A percentile compares a stretch with the other conserved stretches of the same genome.
Evolutionary conservation across 1,140 invertebrate genomes (phyloP).

Genomic region (Glossosoma conforme): DNA sequence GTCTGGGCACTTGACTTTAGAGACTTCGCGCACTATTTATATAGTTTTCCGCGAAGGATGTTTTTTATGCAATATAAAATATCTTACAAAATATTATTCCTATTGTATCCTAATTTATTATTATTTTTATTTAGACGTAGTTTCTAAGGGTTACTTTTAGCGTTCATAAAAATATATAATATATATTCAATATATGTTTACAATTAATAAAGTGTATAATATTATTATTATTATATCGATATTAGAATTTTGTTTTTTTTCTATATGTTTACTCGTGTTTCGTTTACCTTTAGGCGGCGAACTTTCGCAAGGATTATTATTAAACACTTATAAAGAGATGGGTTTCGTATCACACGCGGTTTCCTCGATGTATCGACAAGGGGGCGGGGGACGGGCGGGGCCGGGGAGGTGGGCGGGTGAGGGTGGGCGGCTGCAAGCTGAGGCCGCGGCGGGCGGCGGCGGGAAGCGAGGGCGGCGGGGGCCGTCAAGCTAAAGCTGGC

Average conservation of each 20-base stretch:
- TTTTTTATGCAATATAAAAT: not conserved
- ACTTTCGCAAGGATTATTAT: not conserved
- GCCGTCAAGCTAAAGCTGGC: conserved; percentile 43
- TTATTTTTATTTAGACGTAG: conserved; percentile 16
- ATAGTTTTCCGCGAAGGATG: not conserved
- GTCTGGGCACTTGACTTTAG: conserved; percentile 3
- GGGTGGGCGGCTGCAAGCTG: conserved; percentile 40
- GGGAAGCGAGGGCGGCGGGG: conserved; percentile 48
- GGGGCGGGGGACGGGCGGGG: conserved; percentile 11
- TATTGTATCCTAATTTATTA: conserved; percentile 10
- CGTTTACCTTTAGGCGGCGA: conserved; percentile 3
- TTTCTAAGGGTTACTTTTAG: conserved; percentile 23
- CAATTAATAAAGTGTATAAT: conserved; percentile 22
- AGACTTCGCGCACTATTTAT: not conserved
- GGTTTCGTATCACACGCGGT: conserved; percentile 45
- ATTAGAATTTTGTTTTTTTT: conserved; percentile 31
- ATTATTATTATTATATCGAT: conserved; percentile 28
- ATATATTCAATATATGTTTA: conserved; percentile 23
- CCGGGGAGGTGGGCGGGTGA: conserved; percentile 39
- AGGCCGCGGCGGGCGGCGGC: conserved; percentile 32
- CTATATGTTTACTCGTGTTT: conserved; percentile 9
- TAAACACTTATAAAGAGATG: conserved; percentile 4
- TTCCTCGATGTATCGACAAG: conserved; percentile 41
- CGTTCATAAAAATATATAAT: conserved; percentile 32
- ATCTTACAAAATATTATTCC: not conserved